Conservation (phyloP, 2,797 vertebrate species). For the Danio kyathit region DNA sequence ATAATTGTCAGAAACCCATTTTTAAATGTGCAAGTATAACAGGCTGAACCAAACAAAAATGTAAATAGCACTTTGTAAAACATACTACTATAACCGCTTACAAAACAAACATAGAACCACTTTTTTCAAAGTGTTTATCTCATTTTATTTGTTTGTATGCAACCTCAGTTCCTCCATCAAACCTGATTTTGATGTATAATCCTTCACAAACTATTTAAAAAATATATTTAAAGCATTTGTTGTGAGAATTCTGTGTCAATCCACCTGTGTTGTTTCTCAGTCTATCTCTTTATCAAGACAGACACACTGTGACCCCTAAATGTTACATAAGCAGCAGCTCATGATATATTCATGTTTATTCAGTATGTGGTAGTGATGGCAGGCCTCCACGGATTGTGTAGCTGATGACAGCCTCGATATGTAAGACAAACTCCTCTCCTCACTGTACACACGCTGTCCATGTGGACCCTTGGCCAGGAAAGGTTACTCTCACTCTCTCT, state of each 20-base stretch:
- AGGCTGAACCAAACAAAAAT: too few relatives aligned
- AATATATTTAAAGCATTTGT: constrained; percentile 11
- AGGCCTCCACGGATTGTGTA: constrained; percentile 42
- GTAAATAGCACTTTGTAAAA: too few relatives aligned
- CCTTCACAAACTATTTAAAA: not conserved
- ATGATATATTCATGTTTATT: constrained; percentile 43
- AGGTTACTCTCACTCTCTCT: constrained; percentile 52
- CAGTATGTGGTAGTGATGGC: constrained; percentile 44
- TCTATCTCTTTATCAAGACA: constrained; percentile 8
- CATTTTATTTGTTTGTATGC: not conserved
- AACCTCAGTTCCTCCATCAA: not conserved
- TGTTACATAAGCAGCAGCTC: constrained; percentile 46
- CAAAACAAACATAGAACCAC: too few relatives aligned
- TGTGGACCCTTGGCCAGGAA: constrained; percentile 77
- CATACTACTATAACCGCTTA: too few relatives aligned
- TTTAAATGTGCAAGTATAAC: too few relatives aligned
- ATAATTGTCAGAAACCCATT: too few relatives aligned
- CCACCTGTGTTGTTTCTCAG: not conserved
- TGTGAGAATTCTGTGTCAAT: constrained; percentile 3
- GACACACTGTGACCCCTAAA: constrained; percentile 23
- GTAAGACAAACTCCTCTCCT: constrained; percentile 46
- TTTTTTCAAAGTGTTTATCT: too few relatives aligned
- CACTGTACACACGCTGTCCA: constrained; percentile 38
- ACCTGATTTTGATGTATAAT: not conserved
- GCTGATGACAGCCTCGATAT: constrained; percentile 42